Base-by-base conservation (phyloP, 2,113 vertebrate genomes). In the Phyllopteryx taeniolatus region DNA sequence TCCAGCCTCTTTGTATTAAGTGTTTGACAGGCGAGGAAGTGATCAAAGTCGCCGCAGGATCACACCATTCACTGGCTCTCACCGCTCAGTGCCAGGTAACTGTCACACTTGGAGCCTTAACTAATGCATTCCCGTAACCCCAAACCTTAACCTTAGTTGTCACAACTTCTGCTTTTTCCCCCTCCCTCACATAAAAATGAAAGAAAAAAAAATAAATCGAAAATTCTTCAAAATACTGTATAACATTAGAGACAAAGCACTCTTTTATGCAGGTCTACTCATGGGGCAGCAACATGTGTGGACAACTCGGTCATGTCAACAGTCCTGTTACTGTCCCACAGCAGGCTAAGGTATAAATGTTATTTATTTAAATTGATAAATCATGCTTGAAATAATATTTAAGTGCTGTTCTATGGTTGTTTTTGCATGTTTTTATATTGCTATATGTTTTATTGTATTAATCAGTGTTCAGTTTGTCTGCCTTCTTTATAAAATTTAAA, bases 1-100 rank as follows among this genome's bases (percentile, higher is more conserved):
- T 98, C 78, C 97, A 99, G 71, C 97, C 98, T 12, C 67, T 98
- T 4, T 98, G 96, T 81, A 94, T 99, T 75, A 95, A 98, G 87
- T 93, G 93, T 82, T 87, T 98, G 75, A 96, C 93, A 71, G 94
- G 94, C 20, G 95, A 96, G 87, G 96, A 99, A 88, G 95, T 99
- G 64, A 94, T 98, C 86, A 93, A 94, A 68, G 88, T 99, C 57
- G 91, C 94, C 64, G 95, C 96, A 83, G 97, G 97, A 57, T 93
- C 93, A 7, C 92, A 93, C 83, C 98, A 99, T 90, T 99, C 97
- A 19, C 51, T 89, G 72, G 87, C 86, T 68, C 73, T 90, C 65
- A 91, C 84, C 1, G 88, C 87, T 62, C 77, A 80, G 27, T 90
- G 88, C 70, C 85, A 86, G 88, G 90, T 91, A 61, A 73, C 27